A percentile compares a stretch with the other conserved stretches of the same genome.
Conservation (phyloP, 2,113 vertebrate species). For the Cercopithecus mona region DNA sequence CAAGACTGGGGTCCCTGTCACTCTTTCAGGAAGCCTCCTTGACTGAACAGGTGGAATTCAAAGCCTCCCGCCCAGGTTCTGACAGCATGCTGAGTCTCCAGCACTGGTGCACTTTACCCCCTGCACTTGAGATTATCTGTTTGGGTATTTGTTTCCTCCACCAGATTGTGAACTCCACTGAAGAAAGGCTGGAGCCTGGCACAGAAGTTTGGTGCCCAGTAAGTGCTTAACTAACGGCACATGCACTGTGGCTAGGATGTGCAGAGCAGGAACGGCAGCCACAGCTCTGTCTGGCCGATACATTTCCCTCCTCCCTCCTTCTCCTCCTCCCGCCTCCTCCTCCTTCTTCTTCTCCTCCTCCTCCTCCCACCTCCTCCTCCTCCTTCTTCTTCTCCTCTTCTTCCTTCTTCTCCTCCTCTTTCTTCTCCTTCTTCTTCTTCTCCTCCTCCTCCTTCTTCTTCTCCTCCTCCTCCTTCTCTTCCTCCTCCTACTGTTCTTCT, state of each 20-base stretch:
- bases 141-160: background rate
- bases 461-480: too few relatives aligned
- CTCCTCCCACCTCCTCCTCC: too few relatives aligned
- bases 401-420: too few relatives aligned
- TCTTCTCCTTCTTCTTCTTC: too few relatives aligned
- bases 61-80: background rate
- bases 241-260: fast-evolving
- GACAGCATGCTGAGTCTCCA: background rate
- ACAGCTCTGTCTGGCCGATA: background rate
- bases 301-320: too few relatives aligned
- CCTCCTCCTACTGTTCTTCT: too few relatives aligned
- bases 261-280: background rate
- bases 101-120: background rate
- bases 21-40: slow-evolving; percentile 4
- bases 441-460: too few relatives aligned
- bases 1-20: background rate
- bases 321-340: too few relatives aligned
- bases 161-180: background rate
- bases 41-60: background rate
- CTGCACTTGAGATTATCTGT: background rate
- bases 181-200: background rate
- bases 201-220: background rate
- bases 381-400: fast-evolving
- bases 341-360: too few relatives aligned
- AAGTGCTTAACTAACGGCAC: background rate